Base-by-base conservation (phyloP, 2,888 invertebrate genomes). In the Melinaea menophilus region DNA sequence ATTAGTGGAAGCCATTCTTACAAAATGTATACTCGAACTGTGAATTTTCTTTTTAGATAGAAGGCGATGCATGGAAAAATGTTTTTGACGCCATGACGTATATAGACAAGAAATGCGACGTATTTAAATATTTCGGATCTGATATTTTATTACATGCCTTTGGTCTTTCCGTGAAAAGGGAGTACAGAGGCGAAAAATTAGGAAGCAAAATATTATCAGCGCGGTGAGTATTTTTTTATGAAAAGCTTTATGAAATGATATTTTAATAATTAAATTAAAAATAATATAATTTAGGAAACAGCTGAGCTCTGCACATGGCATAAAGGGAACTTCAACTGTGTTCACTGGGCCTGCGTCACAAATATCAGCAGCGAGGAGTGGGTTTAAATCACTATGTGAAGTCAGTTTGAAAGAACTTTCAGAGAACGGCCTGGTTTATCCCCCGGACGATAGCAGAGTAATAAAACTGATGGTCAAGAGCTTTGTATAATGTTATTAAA, bases 381-480 rank as follows among this genome's bases (percentile, higher is more conserved):
- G 86, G 0, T 88, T 85, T 72, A 56, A 62, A 0, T 78, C 80
- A 0, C 72, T 80, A 0, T 70, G 73, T 0, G 77, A 78, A 0
- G 67, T 77, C 0, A 63, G 79, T 2, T 67, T 81, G 34, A 75
- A 66, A 2, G 83, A 88, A n/a, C 60, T 86, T 0, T 79, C 79
- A 0, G 79, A 82, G 0, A 58, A 69, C 0, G 88, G 87, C 0
- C 59, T 86, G 0, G 71, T 79, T 5, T 88, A 79, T 62, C 85
- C 87, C 0, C 70, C 56, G 5, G 79, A 80, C 35, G 81, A 83
- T 7, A 74, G 72, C 2, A 74, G 74, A n/a, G 31, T 65, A 0
- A 57, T 88, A 4, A 86, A 85, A 61, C 63, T 79, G 13, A 88
- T 87, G 88, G 76, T 78, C 0, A 85, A 82, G 64, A 82, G 75